Conservation (phyloP, 2,888 invertebrate genomes). For the Mythimna vitellina region DNA sequence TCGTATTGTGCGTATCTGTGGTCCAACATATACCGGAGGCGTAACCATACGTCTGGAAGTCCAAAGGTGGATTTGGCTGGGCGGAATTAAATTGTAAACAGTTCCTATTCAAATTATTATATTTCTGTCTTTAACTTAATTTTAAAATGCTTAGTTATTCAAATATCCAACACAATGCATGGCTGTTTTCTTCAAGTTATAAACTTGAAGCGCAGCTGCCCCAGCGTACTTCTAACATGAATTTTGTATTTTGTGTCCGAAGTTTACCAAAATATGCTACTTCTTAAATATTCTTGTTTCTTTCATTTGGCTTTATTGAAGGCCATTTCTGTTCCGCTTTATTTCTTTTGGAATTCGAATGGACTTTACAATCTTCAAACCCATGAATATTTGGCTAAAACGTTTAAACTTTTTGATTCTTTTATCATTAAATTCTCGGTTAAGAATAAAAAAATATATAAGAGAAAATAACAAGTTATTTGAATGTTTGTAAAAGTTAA, state of each 20-base stretch:
- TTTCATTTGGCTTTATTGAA: constrained; percentile 11
- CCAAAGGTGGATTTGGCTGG: too few species aligned
- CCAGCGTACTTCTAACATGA: constrained; percentile 28
- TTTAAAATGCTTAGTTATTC: neutral
- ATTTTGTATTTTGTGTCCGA: constrained; percentile 46
- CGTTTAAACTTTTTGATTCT: neutral
- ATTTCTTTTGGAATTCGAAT: constrained; percentile 13
- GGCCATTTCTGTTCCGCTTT: neutral
- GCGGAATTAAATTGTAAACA: too few species aligned
- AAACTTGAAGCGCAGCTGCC: constrained; percentile 44
- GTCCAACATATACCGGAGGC: too few species aligned
- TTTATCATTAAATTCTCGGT: neutral
- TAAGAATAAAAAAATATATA: neutral
- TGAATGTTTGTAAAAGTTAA: neutral
- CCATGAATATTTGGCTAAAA: neutral
- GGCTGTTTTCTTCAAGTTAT: neutral
- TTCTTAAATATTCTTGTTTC: constrained; percentile 39
- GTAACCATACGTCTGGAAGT: too few species aligned
- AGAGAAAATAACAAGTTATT: neutral
- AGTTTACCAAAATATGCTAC: constrained; percentile 26
- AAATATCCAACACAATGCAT: neutral
- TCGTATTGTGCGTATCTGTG: too few species aligned
- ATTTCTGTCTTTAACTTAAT: too few species aligned
- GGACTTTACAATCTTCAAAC: neutral
- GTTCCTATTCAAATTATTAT: too few species aligned